Conservation (phyloP, 2,797 vertebrate genomes). For the Otus scops region DNA sequence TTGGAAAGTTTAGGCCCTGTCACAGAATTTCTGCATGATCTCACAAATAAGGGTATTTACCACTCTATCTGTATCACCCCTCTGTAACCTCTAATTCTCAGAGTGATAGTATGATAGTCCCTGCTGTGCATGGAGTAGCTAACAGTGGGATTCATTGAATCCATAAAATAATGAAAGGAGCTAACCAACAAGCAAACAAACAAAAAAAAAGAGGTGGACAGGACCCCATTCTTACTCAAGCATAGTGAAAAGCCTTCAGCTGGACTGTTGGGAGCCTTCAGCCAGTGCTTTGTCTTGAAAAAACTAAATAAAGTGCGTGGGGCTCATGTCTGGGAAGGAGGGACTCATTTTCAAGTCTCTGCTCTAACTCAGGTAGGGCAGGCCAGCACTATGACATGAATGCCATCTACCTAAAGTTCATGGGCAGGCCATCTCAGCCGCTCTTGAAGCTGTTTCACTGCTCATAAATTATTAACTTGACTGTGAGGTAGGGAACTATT, state of each 20-base stretch:
- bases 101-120: neutral
- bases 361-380: neutral
- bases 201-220: neutral
- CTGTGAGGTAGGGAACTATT: neutral
- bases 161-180: neutral
- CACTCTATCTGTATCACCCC: neutral
- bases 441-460: neutral
- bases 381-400: neutral
- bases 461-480: constrained; percentile 27
- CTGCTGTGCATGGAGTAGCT: neutral
- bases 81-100: neutral
- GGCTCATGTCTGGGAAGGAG: neutral
- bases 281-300: neutral
- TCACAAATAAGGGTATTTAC: neutral
- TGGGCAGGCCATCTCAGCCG: neutral
- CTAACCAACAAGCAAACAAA: neutral
- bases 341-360: neutral
- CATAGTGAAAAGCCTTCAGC: neutral
- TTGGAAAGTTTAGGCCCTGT: neutral
- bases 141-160: neutral
- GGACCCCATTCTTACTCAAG: neutral
- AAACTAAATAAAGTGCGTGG: neutral
- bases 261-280: neutral
- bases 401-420: neutral
- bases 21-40: neutral